Evolutionary conservation across 2,113 vertebrate species (phyloP), one percentile per base, ranked within the genome.

Genomic region (Podocnemis expansa): DNA sequence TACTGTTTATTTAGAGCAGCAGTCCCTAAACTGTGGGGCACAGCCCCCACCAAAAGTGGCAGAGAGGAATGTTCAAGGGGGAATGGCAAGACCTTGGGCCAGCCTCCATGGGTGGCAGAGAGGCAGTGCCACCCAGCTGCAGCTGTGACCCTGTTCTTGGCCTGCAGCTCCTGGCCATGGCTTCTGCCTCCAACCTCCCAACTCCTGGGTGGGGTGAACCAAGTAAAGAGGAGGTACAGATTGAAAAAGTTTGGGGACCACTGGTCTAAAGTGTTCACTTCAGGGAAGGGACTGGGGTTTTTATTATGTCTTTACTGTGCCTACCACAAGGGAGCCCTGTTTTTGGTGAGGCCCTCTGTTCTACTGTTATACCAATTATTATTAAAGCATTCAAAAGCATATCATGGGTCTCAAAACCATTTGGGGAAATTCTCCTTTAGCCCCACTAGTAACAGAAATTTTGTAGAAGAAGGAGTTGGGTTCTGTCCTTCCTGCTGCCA

Each of bases 261-360:
- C 51, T 51, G 51, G 14, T 51, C 14, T 51, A 58, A 2, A 67
- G 10, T 70, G 89, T 70, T 29, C 43, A 56, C 52, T 56, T 93
- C 58, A 83, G 90, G 84, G 88, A 82, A 89, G 93, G 22, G 25
- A 95, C 85, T 81, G 87, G n/a, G n/a, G 84, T 29, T 87, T 47
- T 84, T 82, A 29, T 13, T 86, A 38, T 93, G 47, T 85, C 89
- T 88, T 76, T 91, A 79, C 41, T 89, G 87, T 79, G n/a, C 8
- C 55, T 0, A 3, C 29, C 34, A 90, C 38, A 87, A 79, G 29
- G 88, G 13, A 81, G 56, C 90, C 43, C 31, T 91, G 89, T 79
- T 88, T 78, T 84, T 10, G 6, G 24, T 52, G 79, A 47, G 29
- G 22, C 47, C 80, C 60, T 91, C 58, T 25, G 82, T 56, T 94